Percentiles rank a stretch among this genome's conserved stretches.
Conservation (phyloP, 2,797 vertebrate species). For the Leuciscus waleckii region DNA sequence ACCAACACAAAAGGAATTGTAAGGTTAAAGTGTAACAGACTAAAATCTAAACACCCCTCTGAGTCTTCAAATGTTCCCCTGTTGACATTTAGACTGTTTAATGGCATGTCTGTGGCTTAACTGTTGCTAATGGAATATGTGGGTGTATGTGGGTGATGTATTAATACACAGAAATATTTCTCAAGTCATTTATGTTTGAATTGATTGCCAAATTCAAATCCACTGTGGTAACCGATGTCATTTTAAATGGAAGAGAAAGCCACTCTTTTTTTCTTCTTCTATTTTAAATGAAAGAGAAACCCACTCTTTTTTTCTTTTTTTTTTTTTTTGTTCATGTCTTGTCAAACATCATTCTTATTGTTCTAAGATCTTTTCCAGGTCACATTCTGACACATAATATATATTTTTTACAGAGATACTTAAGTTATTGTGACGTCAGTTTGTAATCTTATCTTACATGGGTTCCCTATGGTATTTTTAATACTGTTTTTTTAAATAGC, state of each 20-base stretch:
- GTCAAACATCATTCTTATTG: background rate
- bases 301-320: background rate
- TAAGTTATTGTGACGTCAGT: background rate
- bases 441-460: background rate
- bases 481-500: background rate
- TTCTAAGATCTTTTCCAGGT: background rate
- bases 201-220: background rate
- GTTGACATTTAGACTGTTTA: constrained; percentile 47
- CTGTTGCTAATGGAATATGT: constrained; percentile 48
- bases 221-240: background rate
- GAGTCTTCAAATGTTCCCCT: background rate
- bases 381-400: constrained; percentile 7
- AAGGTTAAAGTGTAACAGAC: background rate
- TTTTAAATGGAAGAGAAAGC: constrained; percentile 11
- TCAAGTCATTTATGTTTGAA: constrained; percentile 31
- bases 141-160: constrained; percentile 58
- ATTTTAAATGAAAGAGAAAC: constrained; percentile 16
- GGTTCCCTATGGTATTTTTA: background rate
- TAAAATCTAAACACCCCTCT: background rate
- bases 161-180: constrained; percentile 58
- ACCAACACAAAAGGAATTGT: constrained; percentile 41
- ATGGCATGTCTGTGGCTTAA: constrained; percentile 34
- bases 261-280: background rate
- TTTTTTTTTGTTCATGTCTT: background rate
- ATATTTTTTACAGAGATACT: background rate